phyloP scores from a whole-genome alignment of 2,797 vertebrate species.

The Sebastolobus alascanus region DNA sequence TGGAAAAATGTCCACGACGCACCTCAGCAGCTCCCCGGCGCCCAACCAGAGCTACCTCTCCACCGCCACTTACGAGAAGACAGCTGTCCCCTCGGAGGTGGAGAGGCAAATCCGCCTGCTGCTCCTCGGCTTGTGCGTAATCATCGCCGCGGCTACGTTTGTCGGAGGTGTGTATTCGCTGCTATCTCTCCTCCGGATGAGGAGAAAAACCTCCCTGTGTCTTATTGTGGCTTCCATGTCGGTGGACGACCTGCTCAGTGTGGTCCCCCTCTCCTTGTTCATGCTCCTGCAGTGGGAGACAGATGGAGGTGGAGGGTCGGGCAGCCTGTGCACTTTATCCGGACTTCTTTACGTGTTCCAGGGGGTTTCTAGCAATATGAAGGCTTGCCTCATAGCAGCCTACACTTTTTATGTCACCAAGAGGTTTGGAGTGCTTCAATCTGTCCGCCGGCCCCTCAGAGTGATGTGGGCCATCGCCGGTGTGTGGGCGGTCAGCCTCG shows the following conservation, averaged over 20 bases:
- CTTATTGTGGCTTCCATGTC: constrained; percentile 94
- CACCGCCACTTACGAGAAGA: constrained; percentile 66
- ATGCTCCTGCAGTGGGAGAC: constrained; percentile 90
- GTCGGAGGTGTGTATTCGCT: constrained; percentile 91
- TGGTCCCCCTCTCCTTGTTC: constrained; percentile 90
- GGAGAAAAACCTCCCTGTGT: constrained; percentile 87
- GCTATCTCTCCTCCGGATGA: constrained; percentile 87
- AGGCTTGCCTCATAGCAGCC: constrained; percentile 91
- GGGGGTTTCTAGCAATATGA: constrained; percentile 94
- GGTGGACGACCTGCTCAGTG: constrained; percentile 92
- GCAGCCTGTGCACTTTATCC: constrained; percentile 88
- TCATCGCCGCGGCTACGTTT: constrained; percentile 85
- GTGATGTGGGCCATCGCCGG: constrained; percentile 84
- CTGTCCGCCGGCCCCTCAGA: constrained; percentile 70
- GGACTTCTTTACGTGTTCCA: constrained; percentile 94
- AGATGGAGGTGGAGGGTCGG: constrained; percentile 64
- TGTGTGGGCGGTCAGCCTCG: constrained; percentile 90
- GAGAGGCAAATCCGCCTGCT: constrained; percentile 82
- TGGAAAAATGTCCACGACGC: constrained; percentile 85
- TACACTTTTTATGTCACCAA: constrained; percentile 92
- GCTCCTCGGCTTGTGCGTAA: constrained; percentile 89
- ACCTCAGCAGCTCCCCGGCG: constrained; percentile 78
- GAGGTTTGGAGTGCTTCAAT: constrained; percentile 77
- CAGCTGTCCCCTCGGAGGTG: constrained; percentile 72
- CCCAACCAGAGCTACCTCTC: constrained; percentile 85